phyloP scores from a whole-genome alignment of 37 sponge, comb jelly and placozoan species.

The Chondrosia reniformis region DNA sequence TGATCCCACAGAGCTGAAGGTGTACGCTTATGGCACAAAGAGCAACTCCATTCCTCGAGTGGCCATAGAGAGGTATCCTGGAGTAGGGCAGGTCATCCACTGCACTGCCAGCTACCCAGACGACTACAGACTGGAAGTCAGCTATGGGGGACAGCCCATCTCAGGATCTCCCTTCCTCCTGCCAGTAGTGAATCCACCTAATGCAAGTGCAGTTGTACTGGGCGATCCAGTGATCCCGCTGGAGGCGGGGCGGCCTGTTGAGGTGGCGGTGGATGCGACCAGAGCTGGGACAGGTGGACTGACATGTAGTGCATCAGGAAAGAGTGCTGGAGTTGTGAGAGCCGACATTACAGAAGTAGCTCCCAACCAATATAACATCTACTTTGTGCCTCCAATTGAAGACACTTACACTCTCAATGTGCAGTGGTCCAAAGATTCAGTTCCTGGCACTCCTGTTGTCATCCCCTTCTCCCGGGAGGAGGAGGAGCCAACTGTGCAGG shows the following conservation, averaged over 20 bases:
- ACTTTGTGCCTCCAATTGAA: conserved; percentile 32
- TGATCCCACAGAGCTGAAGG: conserved; percentile 18
- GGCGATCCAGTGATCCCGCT: conserved; percentile 61
- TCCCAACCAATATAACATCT: conserved; percentile 21
- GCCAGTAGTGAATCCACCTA: conserved; percentile 26
- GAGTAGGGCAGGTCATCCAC: conserved; percentile 47
- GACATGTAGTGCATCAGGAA: conserved; percentile 18
- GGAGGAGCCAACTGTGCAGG: conserved; percentile 28
- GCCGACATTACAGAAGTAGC: conserved; percentile 25
- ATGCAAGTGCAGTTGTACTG: conserved; percentile 25
- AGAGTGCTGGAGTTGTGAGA: conserved; percentile 1
- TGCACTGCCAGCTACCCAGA: conserved; percentile 44
- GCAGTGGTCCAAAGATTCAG: conserved; percentile 27
- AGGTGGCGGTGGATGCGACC: conserved; percentile 53
- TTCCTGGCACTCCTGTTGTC: conserved; percentile 50
- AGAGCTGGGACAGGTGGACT: conserved; percentile 53
- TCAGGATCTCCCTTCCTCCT: conserved; percentile 66
- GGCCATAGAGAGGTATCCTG: background rate
- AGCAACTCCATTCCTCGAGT: conserved; percentile 29
- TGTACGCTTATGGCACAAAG: conserved; percentile 28
- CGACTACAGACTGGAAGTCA: conserved; percentile 50
- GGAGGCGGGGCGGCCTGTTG: conserved; percentile 39
- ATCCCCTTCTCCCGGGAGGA: conserved; percentile 36
- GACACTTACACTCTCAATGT: conserved; percentile 38
- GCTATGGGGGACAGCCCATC: conserved; percentile 34